Percentiles rank a stretch among this genome's conserved stretches.
Conservation (phyloP, 2,797 vertebrate genomes). For the Phalanger gymnotis region DNA sequence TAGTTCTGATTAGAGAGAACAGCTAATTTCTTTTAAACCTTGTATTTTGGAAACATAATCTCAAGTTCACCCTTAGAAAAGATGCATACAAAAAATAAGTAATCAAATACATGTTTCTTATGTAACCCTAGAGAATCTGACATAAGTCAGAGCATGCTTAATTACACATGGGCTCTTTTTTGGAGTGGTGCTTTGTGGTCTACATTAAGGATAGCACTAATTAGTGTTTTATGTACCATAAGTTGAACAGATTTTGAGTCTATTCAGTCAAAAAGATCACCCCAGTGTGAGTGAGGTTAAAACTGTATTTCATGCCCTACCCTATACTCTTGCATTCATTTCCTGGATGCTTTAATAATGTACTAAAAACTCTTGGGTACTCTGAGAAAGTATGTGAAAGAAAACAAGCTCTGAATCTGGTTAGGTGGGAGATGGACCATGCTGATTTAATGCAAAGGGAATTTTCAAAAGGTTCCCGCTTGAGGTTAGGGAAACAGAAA, state of each 20-base stretch:
- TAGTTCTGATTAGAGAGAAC: not conserved
- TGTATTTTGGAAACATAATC: not conserved
- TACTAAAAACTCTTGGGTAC: slow-evolving; percentile 67
- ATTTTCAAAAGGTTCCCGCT: slow-evolving; percentile 70
- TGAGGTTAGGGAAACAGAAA: slow-evolving; percentile 39
- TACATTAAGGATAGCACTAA: not conserved
- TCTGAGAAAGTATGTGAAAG: slow-evolving; percentile 79
- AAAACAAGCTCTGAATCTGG: slow-evolving; percentile 75
- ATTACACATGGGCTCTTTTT: not conserved
- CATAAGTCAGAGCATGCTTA: not conserved
- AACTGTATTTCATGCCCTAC: not conserved
- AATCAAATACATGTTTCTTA: not conserved
- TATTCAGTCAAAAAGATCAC: not conserved
- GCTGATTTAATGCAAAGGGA: slow-evolving; percentile 69
- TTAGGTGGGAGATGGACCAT: slow-evolving; percentile 59
- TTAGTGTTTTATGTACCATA: not conserved
- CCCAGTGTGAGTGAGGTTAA: not conserved
- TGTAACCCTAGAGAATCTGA: not conserved
- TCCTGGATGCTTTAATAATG: slow-evolving; percentile 58
- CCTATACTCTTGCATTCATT: not conserved
- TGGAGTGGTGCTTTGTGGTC: not conserved
- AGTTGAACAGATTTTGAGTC: not conserved
- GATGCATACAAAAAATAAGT: not conserved
- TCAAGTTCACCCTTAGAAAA: not conserved
- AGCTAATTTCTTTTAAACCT: not conserved